Evolutionary conservation across 1,140 invertebrate genomes (phyloP), one percentile per base, ranked within the genome.

Genomic region (Drosophila trapezifrons): DNA sequence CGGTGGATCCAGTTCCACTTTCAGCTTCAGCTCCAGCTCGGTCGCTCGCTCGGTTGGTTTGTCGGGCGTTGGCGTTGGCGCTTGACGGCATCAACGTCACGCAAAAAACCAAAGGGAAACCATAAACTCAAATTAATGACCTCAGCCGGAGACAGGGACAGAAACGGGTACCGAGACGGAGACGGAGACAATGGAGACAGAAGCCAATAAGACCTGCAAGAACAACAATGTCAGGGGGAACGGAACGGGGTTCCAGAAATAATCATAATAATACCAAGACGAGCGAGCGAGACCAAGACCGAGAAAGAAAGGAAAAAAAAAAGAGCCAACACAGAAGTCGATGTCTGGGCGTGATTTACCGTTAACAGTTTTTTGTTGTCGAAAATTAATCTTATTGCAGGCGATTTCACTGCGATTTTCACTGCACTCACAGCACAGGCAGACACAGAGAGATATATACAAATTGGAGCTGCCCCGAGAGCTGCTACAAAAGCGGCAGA

Each of bases 81-180:
- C 74, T 78, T 76, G 73, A 76, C 73, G 74, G 74, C 74, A 77
- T 71, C 80, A 60, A 72, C 83, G 73, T 84, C 84, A 89, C 69
- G 80, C 84, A 75, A 79, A 70, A 83, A 87, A 83, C 74, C 75
- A 82, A 90, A 90, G 80, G 84, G 86, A 90, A 90, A 90, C 85
- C 86, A 90, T 90, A 90, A 90, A 90, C 83, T 90, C 80, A 90
- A 90, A 90, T 90, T 90, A 90, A 90, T 90, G 85, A 90, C 84
- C 82, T 86, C 72, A 66, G 81, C 37, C 43, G 66, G 69, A 49
- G 60, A 37, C 27, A 27, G 8, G 18, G 40, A 29, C 22, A 22
- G 4, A 22, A 22, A 4, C 29, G 43, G 35, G 29, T 27, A 29
- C 35, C 17, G 27, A 7, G 20, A 27, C 38, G 18, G 17, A 12